Evolutionary conservation across 2,113 vertebrate species (phyloP), one percentile per base, ranked within the genome.

Genomic region (Hippolais icterina): DNA sequence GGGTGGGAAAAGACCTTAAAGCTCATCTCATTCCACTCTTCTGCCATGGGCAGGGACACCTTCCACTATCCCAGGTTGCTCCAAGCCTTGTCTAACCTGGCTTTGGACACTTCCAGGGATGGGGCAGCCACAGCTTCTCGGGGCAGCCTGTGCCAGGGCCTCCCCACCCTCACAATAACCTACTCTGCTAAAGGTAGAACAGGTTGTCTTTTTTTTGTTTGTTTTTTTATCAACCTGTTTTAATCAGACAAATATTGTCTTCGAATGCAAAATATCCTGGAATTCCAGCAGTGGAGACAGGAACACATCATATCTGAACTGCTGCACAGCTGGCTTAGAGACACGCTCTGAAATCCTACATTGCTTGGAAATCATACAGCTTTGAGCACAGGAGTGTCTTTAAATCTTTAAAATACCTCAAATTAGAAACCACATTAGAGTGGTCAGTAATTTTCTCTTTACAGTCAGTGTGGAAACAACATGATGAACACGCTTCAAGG

Each of bases 401-500:
- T 9, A 70, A 70, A 80, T 59, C 35, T 72, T 88, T n/a, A 14
- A 65, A 84, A 93, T 71, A 23, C 3, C 50, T 60, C 75, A 29
- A 54, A 8, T 75, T 37, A 46, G 18, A 87, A 90, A 79, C 12
- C 42, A 53, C 52, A 70, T 61, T 9, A 39, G 19, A 61, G 39
- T 5, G 39, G 25, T 59, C 63, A 80, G 15, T 31, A 61, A 87
- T 24, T 15, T 60, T 60, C 23, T 71, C 27, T 35, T 21, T 28
- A 60, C 14, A 61, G 13, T 29, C 87, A 65, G 33, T 15, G 35
- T 47, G 35, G 69, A 64, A 68, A 56, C 25, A 65, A 56, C 10
- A 9, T 10, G 28, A 65, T 20, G 47, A 93, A 37, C 25, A 39
- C 0, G 0, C 29, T 80, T 35, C 60, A 50, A 65, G 15, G 33